Conservation (phyloP, 2,888 invertebrate genomes). For the Lottia scabra region DNA sequence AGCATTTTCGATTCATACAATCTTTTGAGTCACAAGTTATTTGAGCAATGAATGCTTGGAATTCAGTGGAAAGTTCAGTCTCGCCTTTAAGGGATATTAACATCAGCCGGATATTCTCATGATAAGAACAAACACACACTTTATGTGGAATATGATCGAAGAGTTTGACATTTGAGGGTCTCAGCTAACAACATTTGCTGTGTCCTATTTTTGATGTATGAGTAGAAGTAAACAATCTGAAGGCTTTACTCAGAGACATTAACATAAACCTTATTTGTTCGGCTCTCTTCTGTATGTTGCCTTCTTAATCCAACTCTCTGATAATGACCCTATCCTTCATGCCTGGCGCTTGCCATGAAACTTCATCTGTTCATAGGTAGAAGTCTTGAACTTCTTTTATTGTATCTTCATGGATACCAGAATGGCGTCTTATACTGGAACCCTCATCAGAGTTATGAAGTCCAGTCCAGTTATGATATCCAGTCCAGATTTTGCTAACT, state of each 20-base stretch:
- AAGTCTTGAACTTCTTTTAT: background rate
- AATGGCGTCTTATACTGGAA: background rate
- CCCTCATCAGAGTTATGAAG: background rate
- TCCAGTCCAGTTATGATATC: background rate
- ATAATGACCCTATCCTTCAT: background rate
- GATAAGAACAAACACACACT: background rate
- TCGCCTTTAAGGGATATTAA: background rate
- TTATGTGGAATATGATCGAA: background rate
- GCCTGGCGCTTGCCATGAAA: background rate
- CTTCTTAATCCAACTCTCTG: background rate
- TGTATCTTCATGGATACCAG: background rate
- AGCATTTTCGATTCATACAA: too few species aligned
- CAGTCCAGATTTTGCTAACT: background rate
- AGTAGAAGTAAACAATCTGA: background rate
- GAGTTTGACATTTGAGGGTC: background rate
- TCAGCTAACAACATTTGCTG: background rate
- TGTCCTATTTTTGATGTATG: background rate
- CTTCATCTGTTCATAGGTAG: background rate
- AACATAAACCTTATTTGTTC: background rate
- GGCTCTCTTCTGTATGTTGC: background rate
- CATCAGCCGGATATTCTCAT: background rate
- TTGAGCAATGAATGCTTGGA: too few species aligned
- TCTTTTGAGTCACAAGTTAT: too few species aligned
- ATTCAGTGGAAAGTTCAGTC: too few species aligned
- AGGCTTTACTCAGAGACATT: background rate